Evolutionary conservation across 1,140 invertebrate species (phyloP), one percentile per base, ranked within the genome.

Genomic region (Brachionus plicatilis): DNA sequence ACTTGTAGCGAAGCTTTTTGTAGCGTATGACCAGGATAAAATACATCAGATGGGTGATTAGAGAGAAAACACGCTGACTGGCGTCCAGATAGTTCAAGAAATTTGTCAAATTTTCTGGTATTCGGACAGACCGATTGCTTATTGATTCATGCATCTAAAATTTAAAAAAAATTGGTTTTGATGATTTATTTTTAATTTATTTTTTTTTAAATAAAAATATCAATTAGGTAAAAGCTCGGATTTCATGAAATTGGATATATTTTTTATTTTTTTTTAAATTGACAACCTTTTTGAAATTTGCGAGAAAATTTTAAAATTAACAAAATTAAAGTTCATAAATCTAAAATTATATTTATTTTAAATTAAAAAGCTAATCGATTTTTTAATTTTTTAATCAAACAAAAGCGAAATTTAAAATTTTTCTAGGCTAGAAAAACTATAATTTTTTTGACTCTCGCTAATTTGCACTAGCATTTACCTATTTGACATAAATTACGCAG

Each of bases 1-100:
- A 76, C 12, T 76, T 76, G 72, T 76, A 76, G 41, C 72, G 41
- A 3, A 76, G 45, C 3, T 76, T 76, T 50, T 76, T 76, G 27
- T 45, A 76, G 43, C 47, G 43, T 7, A 76, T 29, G 2, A 50
- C 43, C 20, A 76, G 8, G 43, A 76, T 7, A 27, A 53, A 76
- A 50, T 76, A 76, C 2, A 76, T 76, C 12, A 76, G 50, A 50
- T 76, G 72, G n/a, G 72, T 76, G 14, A 76, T 0, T 0, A 76
- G 43, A 14, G 72, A 76, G 45, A 76, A 76, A 3, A 76, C 24
- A 24, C 72, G 72, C 20, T 76, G 72, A 50, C 72, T 76, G 6
- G 27, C 33, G 45, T 76, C 72, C 47, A 76, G 11, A 33, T 76
- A 76, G 43, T 50, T 47, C 11, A 76, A 29, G 27, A 76, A 76